Evolutionary conservation across 2,113 vertebrate species (phyloP), one percentile per base, ranked within the genome.

Genomic region (Vimba vimba): DNA sequence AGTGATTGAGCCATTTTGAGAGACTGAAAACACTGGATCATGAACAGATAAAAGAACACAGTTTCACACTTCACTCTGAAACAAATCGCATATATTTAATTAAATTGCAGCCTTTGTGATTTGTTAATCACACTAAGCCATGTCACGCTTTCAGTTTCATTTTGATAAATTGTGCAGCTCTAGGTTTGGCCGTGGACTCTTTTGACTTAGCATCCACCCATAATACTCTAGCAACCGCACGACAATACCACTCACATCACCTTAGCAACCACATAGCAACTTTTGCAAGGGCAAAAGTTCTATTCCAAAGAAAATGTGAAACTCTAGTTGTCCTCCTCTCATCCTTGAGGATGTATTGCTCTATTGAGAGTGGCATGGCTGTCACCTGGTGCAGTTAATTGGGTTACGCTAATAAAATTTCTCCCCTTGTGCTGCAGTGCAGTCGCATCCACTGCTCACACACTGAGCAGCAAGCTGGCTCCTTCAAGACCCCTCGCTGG

Each of bases 341-440:
- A 66, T 91, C 91, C 93, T 93, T 92, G 89, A 89, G 75, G 43
- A 82, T 47, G 79, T 81, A 82, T 85, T 52, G 90, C 87, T 89
- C 91, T 64, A 81, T 55, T 76, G 89, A 90, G 90, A 87, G 83
- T 87, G 88, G 88, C 52, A 68, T 43, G 55, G 55, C 89, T 91
- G 88, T 92, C 93, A 93, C 90, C 92, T 93, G 92, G 87, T 94
- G 88, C 90, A 86, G 90, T 91, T 92, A 93, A 94, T 93, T 94
- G 91, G 91, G 93, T 93, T 94, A 93, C 83, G 33, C 90, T 93
- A 93, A 94, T 94, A 92, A 91, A 91, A 91, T 92, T 91, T 89
- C 88, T 89, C 89, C 93, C 89, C 76, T 88, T 87, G 91, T 92
- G 36, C 43, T 39, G 71, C 71, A 82, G 57, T 68, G 82, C 60